Evolutionary conservation across 2,113 vertebrate genomes (phyloP).

Genomic region (Spilogale gracilis): DNA sequence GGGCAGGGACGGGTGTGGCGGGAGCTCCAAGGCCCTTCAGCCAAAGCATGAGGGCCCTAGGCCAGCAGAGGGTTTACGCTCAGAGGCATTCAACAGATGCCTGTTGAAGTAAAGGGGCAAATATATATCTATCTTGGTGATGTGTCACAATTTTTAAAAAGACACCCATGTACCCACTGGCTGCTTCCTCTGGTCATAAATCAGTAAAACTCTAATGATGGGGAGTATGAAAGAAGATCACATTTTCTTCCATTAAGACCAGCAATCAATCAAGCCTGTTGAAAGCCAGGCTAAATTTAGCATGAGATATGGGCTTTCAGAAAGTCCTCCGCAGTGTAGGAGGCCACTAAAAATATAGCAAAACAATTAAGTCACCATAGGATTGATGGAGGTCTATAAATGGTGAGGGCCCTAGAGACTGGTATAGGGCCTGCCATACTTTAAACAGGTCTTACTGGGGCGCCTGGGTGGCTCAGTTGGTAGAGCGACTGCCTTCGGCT

Average conservation of each 20-base stretch:
- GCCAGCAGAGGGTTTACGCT: background rate
- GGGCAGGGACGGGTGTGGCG: background rate
- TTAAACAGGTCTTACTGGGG: background rate
- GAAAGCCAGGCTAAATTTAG: slow-evolving; percentile 69
- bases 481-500: too few species aligned
- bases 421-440: background rate
- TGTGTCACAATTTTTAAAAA: slow-evolving; percentile 50
- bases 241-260: slow-evolving; percentile 75
- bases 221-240: slow-evolving; percentile 27
- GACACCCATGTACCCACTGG: background rate
- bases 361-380: slow-evolving; percentile 35
- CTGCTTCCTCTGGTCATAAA: slow-evolving; percentile 31
- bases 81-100: slow-evolving; percentile 40
- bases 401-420: background rate
- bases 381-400: background rate
- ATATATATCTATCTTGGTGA: background rate
- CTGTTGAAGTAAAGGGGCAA: background rate
- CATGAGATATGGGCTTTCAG: slow-evolving; percentile 24
- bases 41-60: background rate
- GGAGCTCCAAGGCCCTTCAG: background rate
- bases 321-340: background rate
- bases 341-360: slow-evolving; percentile 56
- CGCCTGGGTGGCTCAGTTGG: too few species aligned
- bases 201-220: slow-evolving; percentile 59
- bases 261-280: slow-evolving; percentile 48